Percentiles rank a stretch among this genome's conserved stretches.
These are phyloP conservation scores for Epizoanthus fatuus DNA, from an alignment of 92 coral and sea anemone species.

Conservation along the genomic window DNA sequence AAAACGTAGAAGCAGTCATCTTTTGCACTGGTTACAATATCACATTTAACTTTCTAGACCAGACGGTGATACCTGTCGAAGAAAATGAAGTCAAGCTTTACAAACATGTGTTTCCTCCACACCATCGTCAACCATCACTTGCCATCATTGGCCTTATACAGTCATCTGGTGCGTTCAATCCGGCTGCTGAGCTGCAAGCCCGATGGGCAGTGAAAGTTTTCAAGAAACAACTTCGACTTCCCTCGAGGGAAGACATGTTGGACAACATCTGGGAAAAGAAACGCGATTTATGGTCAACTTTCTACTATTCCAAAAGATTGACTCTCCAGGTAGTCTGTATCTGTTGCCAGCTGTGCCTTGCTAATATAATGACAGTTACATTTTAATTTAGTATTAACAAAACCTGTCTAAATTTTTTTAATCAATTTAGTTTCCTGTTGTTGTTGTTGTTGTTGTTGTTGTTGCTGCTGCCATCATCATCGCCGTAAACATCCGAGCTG, in stretches of 20 bases:
- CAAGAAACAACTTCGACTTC: constrained; percentile 28
- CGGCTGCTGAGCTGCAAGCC: constrained; percentile 53
- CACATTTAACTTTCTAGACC: constrained; percentile 65
- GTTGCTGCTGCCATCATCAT: too few relatives aligned
- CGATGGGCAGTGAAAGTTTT: constrained; percentile 58
- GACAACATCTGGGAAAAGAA: constrained; percentile 47
- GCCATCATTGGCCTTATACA: constrained; percentile 50
- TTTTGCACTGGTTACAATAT: constrained; percentile 84
- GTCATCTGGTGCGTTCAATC: constrained; percentile 17
- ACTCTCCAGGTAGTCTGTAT: constrained; percentile 48
- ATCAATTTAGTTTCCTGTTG: too few relatives aligned
- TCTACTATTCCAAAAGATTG: constrained; percentile 43
- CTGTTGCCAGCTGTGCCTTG: neutral
- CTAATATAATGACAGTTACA: too few relatives aligned
- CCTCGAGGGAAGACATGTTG: constrained; percentile 41
- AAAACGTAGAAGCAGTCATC: constrained; percentile 74
- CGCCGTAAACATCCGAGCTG: too few relatives aligned
- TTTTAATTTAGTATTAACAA: too few relatives aligned
- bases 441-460: too few relatives aligned
- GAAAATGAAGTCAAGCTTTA: constrained; percentile 74
- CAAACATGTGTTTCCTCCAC: constrained; percentile 58
- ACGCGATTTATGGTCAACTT: neutral
- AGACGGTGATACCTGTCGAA: constrained; percentile 58
- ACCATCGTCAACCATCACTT: constrained; percentile 13
- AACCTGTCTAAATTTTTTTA: too few relatives aligned